A percentile compares a stretch with the other conserved stretches of the same genome.
These are phyloP conservation scores for Lapara coniferarum DNA, from an alignment of 2,888 invertebrate species.

Conservation along the genomic window DNA sequence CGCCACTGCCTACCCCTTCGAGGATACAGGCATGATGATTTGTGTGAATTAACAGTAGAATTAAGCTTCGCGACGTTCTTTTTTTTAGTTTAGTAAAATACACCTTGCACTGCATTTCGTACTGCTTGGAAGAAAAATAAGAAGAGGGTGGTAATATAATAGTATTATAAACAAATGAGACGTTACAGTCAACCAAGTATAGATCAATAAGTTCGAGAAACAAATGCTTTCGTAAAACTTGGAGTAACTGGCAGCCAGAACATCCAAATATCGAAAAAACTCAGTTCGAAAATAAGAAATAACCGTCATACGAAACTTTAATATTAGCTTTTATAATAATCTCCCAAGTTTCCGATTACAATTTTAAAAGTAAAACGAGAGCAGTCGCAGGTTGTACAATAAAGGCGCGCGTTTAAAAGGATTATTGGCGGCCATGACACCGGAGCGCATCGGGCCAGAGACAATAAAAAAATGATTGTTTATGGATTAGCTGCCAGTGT, in stretches of 20 bases:
- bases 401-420: conserved; percentile 76
- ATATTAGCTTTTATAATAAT: conserved; percentile 25
- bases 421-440: conserved; percentile 78
- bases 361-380: conserved; percentile 57
- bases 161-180: too few relatives aligned
- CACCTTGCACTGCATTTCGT: too few relatives aligned
- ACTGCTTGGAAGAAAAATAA: too few relatives aligned
- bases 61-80: too few relatives aligned
- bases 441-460: conserved; percentile 54
- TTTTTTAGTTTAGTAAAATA: too few relatives aligned
- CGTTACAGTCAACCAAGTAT: too few relatives aligned
- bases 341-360: conserved; percentile 61
- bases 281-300: not conserved
- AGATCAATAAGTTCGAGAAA: too few relatives aligned
- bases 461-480: conserved; percentile 70
- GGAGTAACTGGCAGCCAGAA: not conserved
- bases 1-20: too few relatives aligned
- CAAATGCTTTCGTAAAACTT: too few relatives aligned
- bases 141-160: too few relatives aligned
- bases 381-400: conserved; percentile 65
- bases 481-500: conserved; percentile 81
- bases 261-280: not conserved
- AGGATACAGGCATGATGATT: too few relatives aligned
- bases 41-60: too few relatives aligned
- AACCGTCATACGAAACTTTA: conserved; percentile 10